Evolutionary conservation across 1,140 invertebrate genomes (phyloP), one percentile per base, ranked within the genome.

Genomic region (Leptinotarsa undecemlineata): DNA sequence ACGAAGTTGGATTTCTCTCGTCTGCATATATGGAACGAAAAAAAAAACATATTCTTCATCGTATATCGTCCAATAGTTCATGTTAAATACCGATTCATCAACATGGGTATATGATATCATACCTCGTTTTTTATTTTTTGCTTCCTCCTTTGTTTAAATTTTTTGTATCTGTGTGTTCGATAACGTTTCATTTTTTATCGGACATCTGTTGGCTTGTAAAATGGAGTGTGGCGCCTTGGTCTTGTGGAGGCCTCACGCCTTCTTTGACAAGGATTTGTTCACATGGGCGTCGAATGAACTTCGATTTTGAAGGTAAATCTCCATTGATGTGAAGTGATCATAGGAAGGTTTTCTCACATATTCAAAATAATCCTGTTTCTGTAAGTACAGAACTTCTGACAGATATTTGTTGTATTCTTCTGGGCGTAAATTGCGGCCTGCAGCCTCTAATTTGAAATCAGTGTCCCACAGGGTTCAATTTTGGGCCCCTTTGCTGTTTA

Each of bases 131-230:
- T 33, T 66, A n/a, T 21, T 33, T 20, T 19, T 66, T 66, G 20
- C n/a, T 66, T 66, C 26, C 63, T 21, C 20, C 21, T 33, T 23
- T 66, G 63, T 66, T 66, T 66, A 17, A 13, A 23, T 19, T 33
- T 66, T 66, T 33, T 66, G 11, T 14, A 66, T 66, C 23, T 33
- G 26, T 66, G 63, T 66, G 63, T 71, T 71, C 51, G 72, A 66
- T 61, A 57, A 63, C 23, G 42, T 48, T 74, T 74, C 61, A 68
- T 51, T 75, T 75, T 74, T 71, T 47, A 70, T 51, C 67, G 74
- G 74, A 75, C 74, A 75, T 75, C 74, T 75, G 74, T 75, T 75
- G 68, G 74, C 69, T 71, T 75, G 74, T 75, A 75, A 75, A 67
- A 75, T 71, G 60, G 71, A 75, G 74, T 71, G 74, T 75, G 74